These are phyloP conservation scores for Sacculina carcini DNA, from an alignment of 2,888 invertebrate genomes.

Conservation along the genomic window DNA sequence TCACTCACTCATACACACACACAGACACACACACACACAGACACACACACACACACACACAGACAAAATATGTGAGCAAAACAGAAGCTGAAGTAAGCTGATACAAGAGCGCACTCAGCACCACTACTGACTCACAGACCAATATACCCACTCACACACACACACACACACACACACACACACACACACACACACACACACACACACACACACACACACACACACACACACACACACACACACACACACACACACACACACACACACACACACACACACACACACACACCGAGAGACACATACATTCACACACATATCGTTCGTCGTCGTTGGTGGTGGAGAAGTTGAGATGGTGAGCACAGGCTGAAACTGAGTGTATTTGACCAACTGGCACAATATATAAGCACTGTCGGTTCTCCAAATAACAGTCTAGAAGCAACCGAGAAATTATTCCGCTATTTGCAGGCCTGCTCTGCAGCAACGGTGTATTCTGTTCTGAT, in stretches of 20 bases:
- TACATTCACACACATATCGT: not conserved
- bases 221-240: not conserved
- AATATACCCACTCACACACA: not conserved
- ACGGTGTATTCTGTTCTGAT: too few species aligned
- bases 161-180: not conserved
- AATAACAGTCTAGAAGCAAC: too few species aligned
- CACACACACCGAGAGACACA: not conserved
- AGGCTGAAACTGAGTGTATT: too few species aligned
- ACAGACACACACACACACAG: not conserved
- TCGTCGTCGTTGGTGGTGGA: not conserved
- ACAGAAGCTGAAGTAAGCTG: not conserved
- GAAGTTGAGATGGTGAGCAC: too few species aligned
- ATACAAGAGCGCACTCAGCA: too few species aligned
- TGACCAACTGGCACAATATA: too few species aligned
- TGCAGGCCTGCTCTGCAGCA: too few species aligned
- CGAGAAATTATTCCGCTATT: too few species aligned
- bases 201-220: not conserved
- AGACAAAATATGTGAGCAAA: not conserved
- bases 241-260: not conserved
- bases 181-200: not conserved
- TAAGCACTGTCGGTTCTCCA: too few species aligned
- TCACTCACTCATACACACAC: not conserved
- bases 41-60: not conserved
- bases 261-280: not conserved
- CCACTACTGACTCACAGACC: too few species aligned